Percentiles rank a stretch among this genome's conserved stretches.
These are phyloP conservation scores for Limnothrissa miodon DNA, from an alignment of 2,113 vertebrate species.

Conservation along the genomic window DNA sequence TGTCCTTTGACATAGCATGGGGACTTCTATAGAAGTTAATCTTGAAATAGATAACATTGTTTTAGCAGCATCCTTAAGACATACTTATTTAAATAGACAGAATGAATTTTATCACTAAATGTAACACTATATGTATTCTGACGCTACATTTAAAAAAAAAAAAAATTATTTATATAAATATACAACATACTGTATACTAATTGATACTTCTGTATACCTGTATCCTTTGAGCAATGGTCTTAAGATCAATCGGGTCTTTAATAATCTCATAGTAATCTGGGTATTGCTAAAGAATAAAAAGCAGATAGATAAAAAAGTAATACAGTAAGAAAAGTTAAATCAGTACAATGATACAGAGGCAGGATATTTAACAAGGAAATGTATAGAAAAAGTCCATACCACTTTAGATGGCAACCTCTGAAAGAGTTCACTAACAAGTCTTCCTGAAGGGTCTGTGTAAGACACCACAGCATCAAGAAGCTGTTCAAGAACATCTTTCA, in stretches of 20 bases:
- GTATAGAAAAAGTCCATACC: slow-evolving; percentile 65
- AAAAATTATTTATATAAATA: background rate
- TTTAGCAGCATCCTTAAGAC: background rate
- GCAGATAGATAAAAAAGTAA: slow-evolving; percentile 31
- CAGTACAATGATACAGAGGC: background rate
- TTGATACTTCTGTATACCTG: slow-evolving; percentile 71
- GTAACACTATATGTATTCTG: too few species aligned
- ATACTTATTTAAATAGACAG: background rate
- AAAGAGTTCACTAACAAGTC: slow-evolving; percentile 92
- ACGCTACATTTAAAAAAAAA: too few species aligned
- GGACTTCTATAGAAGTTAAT: slow-evolving; percentile 90
- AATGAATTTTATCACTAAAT: background rate
- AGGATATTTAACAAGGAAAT: background rate
- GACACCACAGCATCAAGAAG: slow-evolving; percentile 89
- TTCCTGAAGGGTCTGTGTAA: slow-evolving; percentile 87
- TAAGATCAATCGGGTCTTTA: slow-evolving; percentile 98
- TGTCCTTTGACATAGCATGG: slow-evolving; percentile 92
- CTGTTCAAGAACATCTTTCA: slow-evolving; percentile 92
- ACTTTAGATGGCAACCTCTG: slow-evolving; percentile 98
- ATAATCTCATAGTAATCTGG: slow-evolving; percentile 99
- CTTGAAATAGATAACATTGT: slow-evolving; percentile 59
- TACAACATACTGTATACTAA: background rate
- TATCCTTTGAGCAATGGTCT: slow-evolving; percentile 93
- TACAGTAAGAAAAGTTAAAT: background rate
- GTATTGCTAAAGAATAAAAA: slow-evolving; percentile 83